These are phyloP conservation scores for Peucedramus taeniatus DNA, from an alignment of 2,113 vertebrate species.

Conservation along the genomic window DNA sequence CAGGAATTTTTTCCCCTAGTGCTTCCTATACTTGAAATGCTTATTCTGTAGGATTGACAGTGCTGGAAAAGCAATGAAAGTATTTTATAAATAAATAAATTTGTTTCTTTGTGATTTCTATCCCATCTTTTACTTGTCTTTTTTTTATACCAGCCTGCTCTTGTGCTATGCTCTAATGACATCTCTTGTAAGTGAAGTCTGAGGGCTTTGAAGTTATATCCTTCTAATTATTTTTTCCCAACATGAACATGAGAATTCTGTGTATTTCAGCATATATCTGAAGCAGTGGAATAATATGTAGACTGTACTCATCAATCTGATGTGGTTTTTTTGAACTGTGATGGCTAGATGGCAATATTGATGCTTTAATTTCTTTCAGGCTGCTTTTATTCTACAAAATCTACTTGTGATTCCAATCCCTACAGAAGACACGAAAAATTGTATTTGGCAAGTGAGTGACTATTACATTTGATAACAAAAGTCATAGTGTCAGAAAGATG, in stretches of 20 bases:
- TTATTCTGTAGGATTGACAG: background rate
- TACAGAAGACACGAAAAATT: constrained; percentile 80
- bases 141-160: background rate
- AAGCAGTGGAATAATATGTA: background rate
- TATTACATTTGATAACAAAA: background rate
- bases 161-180: background rate
- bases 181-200: background rate
- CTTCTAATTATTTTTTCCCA: background rate
- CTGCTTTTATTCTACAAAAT: constrained; percentile 95
- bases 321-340: background rate
- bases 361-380: constrained; percentile 77
- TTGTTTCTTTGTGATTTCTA: background rate
- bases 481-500: background rate
- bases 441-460: constrained; percentile 87
- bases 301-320: background rate
- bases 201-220: background rate
- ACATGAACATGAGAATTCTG: background rate
- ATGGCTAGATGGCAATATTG: constrained; percentile 82
- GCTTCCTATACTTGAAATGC: background rate
- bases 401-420: constrained; percentile 92
- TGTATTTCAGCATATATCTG: background rate
- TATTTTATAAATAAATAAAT: background rate
- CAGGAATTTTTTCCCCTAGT: background rate
- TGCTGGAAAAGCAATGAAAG: background rate
- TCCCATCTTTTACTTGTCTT: background rate